Conservation (phyloP, 2,888 invertebrate genomes). For the Drosophila trichaetosa region DNA sequence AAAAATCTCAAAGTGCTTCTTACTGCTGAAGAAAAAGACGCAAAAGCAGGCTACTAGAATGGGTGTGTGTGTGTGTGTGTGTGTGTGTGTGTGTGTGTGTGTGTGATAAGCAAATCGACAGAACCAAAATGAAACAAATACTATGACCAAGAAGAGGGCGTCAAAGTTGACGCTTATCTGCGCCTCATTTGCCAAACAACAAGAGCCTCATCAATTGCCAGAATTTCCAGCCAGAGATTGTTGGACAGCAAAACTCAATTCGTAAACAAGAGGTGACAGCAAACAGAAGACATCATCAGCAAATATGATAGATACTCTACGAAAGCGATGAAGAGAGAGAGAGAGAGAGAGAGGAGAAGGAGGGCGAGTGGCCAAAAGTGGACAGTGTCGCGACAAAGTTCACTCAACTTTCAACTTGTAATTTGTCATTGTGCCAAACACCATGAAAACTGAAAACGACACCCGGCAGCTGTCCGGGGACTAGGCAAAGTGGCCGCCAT, state of each 20-base stretch:
- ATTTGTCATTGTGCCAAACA: slow-evolving; percentile 77
- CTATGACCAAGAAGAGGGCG: slow-evolving; percentile 52
- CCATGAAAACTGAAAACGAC: slow-evolving; percentile 58
- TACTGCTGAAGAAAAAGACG: slow-evolving; percentile 9
- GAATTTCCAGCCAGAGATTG: slow-evolving; percentile 42
- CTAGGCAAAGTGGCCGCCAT: slow-evolving; percentile 52
- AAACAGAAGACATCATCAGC: slow-evolving; percentile 35
- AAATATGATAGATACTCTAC: slow-evolving; percentile 16
- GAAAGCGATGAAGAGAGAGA: background rate
- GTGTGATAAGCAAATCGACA: slow-evolving; percentile 53
- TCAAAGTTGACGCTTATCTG: slow-evolving; percentile 77
- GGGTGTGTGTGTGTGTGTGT: background rate
- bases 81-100: slow-evolving; percentile 21
- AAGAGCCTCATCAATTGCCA: slow-evolving; percentile 72
- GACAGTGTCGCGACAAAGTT: slow-evolving; percentile 68
- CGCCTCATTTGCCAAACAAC: slow-evolving; percentile 78
- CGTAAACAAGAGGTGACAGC: slow-evolving; percentile 59
- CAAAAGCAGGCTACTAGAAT: slow-evolving; percentile 10
- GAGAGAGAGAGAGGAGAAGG: background rate
- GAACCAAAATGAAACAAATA: slow-evolving; percentile 28
- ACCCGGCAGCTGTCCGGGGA: slow-evolving; percentile 59
- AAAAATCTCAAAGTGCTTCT: slow-evolving; percentile 7
- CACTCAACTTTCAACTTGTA: slow-evolving; percentile 80
- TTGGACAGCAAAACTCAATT: slow-evolving; percentile 49
- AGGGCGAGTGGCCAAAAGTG: slow-evolving; percentile 32